phyloP scores from a whole-genome alignment of 2,888 invertebrate genomes.

The Congeria kusceri region DNA sequence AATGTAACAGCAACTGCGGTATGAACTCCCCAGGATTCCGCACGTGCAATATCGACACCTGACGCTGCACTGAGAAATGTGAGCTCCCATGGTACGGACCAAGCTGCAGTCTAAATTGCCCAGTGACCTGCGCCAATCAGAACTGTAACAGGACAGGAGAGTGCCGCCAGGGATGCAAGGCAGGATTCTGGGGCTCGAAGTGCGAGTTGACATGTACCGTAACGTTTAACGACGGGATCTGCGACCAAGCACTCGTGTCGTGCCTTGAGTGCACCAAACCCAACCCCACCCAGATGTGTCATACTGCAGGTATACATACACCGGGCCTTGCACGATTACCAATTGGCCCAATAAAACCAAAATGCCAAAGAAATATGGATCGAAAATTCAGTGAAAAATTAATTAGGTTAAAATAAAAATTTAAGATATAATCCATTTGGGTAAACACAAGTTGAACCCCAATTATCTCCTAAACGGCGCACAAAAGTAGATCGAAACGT shows the following conservation, averaged over 20 bases:
- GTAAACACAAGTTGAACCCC: no score
- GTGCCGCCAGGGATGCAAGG: slow-evolving; percentile 40
- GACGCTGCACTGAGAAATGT: slow-evolving; percentile 36
- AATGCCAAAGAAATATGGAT: no score
- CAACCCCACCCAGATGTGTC: slow-evolving; percentile 40
- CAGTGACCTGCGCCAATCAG: slow-evolving; percentile 28
- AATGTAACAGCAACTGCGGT: slow-evolving; percentile 42
- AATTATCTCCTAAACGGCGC: no score
- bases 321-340: no score
- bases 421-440: no score
- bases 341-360: no score
- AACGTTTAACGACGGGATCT: slow-evolving; percentile 48
- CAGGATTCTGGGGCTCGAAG: slow-evolving; percentile 37
- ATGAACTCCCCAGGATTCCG: not conserved
- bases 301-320: slow-evolving; percentile 50
- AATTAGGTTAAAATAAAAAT: no score
- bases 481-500: no score
- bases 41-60: slow-evolving; percentile 42
- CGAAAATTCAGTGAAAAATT: no score
- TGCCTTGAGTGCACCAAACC: slow-evolving; percentile 42
- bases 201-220: slow-evolving; percentile 32
- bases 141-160: slow-evolving; percentile 46
- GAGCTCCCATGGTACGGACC: slow-evolving; percentile 45
- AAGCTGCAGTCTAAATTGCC: slow-evolving; percentile 30
- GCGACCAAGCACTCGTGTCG: slow-evolving; percentile 30